These are phyloP conservation scores for Coregonus ussuriensis DNA, from an alignment of 2,797 vertebrate genomes.

Conservation along the genomic window DNA sequence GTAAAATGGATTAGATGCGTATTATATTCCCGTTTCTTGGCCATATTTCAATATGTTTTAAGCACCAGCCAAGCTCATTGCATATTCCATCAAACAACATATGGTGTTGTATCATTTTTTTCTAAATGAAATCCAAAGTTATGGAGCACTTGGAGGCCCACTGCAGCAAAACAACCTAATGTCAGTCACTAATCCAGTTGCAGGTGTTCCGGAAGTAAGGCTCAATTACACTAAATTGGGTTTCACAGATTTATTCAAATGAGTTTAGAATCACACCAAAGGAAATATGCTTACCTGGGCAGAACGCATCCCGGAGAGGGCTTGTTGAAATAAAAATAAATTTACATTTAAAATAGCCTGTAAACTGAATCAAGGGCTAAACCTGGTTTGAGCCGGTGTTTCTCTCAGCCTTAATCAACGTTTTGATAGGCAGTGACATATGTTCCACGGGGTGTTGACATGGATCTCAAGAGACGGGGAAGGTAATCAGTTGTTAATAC, in stretches of 20 bases:
- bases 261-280: slow-evolving; percentile 70
- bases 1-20: too few species aligned
- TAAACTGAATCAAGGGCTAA: slow-evolving; percentile 56
- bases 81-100: slow-evolving; percentile 72
- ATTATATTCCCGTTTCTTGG: slow-evolving; percentile 65
- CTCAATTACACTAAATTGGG: slow-evolving; percentile 80
- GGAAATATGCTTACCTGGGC: slow-evolving; percentile 79
- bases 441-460: slow-evolving; percentile 37
- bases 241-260: slow-evolving; percentile 79
- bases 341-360: too few species aligned
- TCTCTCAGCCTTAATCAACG: slow-evolving; percentile 71
- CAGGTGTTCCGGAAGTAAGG: slow-evolving; percentile 76
- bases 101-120: slow-evolving; percentile 73
- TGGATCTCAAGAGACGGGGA: slow-evolving; percentile 53
- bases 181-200: slow-evolving; percentile 78
- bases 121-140: slow-evolving; percentile 75
- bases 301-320: slow-evolving; percentile 58
- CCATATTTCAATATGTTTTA: slow-evolving; percentile 63
- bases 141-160: slow-evolving; percentile 71
- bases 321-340: slow-evolving; percentile 67
- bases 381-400: slow-evolving; percentile 69
- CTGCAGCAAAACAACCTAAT: slow-evolving; percentile 78
- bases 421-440: slow-evolving; percentile 68
- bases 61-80: slow-evolving; percentile 61
- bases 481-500: slow-evolving; percentile 64